These are phyloP conservation scores for Ormyrus pomaceus DNA, from an alignment of 2,888 invertebrate genomes.

Conservation along the genomic window DNA sequence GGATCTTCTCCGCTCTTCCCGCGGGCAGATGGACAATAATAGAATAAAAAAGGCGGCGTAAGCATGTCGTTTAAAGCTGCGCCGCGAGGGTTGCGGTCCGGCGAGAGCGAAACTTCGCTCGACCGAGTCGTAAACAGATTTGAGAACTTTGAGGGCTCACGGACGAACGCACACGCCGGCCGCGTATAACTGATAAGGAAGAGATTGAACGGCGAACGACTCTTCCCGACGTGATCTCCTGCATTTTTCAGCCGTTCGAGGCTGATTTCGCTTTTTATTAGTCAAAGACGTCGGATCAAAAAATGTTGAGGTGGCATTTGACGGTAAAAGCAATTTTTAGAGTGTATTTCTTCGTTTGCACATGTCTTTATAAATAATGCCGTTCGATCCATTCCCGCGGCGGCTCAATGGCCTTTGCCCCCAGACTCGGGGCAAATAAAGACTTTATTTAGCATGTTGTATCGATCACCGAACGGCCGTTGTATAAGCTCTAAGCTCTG, in stretches of 20 bases:
- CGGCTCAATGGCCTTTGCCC: constrained; percentile 38
- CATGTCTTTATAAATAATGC: constrained; percentile 22
- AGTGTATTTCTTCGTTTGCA: constrained; percentile 8
- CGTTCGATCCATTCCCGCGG: constrained; percentile 1
- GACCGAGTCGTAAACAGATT: constrained; percentile 47
- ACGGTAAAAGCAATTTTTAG: not conserved
- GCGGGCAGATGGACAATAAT: too few species aligned
- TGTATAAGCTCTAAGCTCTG: not conserved
- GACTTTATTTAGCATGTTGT: constrained; percentile 23
- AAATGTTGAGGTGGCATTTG: not conserved
- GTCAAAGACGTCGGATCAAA: not conserved
- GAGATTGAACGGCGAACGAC: constrained; percentile 31
- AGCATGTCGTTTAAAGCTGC: too few species aligned
- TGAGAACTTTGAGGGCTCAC: constrained; percentile 12
- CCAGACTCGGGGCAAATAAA: constrained; percentile 31
- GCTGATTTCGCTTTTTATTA: not conserved
- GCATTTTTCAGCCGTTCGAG: not conserved
- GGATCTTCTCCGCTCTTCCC: too few species aligned
- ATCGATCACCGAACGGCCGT: constrained; percentile 25
- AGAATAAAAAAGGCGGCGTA: too few species aligned
- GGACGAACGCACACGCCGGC: not conserved
- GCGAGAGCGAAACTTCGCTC: constrained; percentile 11
- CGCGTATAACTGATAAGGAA: constrained; percentile 39
- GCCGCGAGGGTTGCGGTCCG: not conserved
- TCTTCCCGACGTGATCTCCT: not conserved